Evolutionary conservation across 2,113 vertebrate species (phyloP).

Genomic region (Vireo altiloquus): DNA sequence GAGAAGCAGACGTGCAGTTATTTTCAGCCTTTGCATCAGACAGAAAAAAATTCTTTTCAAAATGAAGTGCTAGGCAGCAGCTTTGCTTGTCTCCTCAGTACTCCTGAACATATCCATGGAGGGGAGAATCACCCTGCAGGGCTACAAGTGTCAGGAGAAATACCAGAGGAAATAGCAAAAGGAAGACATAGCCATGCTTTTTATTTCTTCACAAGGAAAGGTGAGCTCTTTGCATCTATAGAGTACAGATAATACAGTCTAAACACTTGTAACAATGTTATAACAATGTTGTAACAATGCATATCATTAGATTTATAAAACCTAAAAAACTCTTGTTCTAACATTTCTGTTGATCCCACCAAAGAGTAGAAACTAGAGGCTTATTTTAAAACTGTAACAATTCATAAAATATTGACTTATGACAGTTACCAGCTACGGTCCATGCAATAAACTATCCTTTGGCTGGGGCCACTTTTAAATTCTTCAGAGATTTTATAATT

Average conservation of each 20-base stretch:
- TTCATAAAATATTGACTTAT: background rate
- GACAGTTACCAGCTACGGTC: background rate
- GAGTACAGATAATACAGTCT: background rate
- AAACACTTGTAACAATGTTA: too few relatives aligned
- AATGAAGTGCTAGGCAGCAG: background rate
- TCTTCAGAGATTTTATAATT: background rate
- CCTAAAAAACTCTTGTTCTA: background rate
- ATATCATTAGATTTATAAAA: background rate
- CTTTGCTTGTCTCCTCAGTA: background rate
- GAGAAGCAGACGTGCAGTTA: background rate
- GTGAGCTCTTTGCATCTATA: background rate
- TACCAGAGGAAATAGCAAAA: background rate
- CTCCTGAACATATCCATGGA: background rate
- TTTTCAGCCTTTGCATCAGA: background rate
- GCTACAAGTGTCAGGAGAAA: background rate
- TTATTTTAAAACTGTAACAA: background rate
- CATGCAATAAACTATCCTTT: background rate
- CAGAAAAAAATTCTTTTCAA: background rate
- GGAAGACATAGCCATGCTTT: rapidly evolving
- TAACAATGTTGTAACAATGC: background rate
- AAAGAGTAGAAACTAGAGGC: background rate
- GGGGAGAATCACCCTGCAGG: background rate
- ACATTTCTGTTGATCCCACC: background rate
- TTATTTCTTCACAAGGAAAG: background rate
- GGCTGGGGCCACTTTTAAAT: background rate